Evolutionary conservation across 2,113 vertebrate species (phyloP).

Genomic region (Nycticebus coucang): DNA sequence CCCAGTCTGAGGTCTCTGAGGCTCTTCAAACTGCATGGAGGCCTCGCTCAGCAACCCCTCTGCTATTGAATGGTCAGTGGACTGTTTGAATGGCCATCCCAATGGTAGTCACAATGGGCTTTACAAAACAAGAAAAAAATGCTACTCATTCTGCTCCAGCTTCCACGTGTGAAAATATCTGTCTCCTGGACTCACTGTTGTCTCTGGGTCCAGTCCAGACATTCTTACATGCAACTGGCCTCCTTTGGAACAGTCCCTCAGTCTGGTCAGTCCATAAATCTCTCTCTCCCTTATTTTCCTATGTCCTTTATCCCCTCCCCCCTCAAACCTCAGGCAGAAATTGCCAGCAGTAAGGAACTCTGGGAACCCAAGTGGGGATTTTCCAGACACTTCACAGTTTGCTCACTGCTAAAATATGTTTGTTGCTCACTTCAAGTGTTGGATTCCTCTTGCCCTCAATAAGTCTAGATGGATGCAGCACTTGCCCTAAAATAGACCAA

Average conservation of each 20-base stretch:
- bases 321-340: neutral
- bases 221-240: neutral
- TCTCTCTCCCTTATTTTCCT: neutral
- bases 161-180: neutral
- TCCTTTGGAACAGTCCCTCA: neutral
- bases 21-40: neutral
- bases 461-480: neutral
- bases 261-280: neutral
- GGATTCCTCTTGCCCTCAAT: constrained; percentile 25
- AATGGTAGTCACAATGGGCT: neutral
- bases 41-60: neutral
- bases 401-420: constrained; percentile 45
- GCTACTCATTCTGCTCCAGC: neutral
- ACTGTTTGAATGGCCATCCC: neutral
- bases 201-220: neutral
- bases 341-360: neutral
- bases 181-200: neutral
- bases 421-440: constrained; percentile 45
- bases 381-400: constrained; percentile 29
- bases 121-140: constrained; percentile 30
- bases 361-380: constrained; percentile 14
- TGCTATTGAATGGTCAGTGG: neutral
- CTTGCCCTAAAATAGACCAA: neutral
- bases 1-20: neutral
- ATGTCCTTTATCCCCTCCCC: neutral